Base-by-base conservation (phyloP, 2,888 invertebrate genomes). In the Ypsolopha sequella region DNA sequence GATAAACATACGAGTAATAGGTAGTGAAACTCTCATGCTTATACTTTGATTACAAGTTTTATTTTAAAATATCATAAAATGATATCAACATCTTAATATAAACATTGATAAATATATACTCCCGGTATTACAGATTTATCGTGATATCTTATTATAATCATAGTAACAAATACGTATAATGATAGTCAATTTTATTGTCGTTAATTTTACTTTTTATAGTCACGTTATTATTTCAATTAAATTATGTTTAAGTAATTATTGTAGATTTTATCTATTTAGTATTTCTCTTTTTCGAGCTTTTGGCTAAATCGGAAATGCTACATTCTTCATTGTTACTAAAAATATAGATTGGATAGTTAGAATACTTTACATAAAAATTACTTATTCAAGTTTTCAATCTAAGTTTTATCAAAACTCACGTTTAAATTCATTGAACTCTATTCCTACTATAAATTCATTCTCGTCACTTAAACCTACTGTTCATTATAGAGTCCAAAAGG, bases 21-120 rank as follows among this genome's bases (percentile, higher is more conserved):
- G 24, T 24, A 24, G 24, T 24, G 24, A 24, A 24, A 24, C 24
- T 24, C 24, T 24, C 24, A 24, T 24, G 24, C 24, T 24, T 24
- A 24, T 24, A 24, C 11, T 46, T 51, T 51, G 48, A 24, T 35
- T 53, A 53, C 9, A 51, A 48, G 48, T 48, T 78, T 82, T 80
- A 80, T 81, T 85, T 80, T 79, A 75, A 81, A 85, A 81, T 82
- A 73, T 81, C 81, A 79, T 84, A 84, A 85, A 82, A 82, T 84
- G 81, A 85, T 84, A 84, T 81, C 73, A 86, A 86, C 86, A 81
- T 82, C 84, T 84, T 86, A 85, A 63, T 59, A 61, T 71, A 81
- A 84, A 85, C 84, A 85, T 80, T 82, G 84, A 85, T 85, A 84
- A 81, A 81, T 81, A 80, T 68, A 67, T 64, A 67, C 69, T 64